Evolutionary conservation across 2,113 vertebrate species (phyloP).

Genomic region (Apus apus): DNA sequence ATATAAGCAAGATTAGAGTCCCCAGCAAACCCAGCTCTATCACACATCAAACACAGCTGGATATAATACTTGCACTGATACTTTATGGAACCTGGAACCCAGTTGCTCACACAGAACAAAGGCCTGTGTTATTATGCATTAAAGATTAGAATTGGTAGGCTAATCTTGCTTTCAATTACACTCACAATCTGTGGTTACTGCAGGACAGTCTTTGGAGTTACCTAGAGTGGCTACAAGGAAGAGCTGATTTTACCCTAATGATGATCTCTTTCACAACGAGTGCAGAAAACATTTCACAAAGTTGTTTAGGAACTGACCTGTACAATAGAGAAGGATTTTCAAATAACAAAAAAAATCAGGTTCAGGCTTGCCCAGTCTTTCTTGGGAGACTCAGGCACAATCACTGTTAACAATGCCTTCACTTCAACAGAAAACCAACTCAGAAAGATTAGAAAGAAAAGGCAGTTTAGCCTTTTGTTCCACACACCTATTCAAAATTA

Average conservation of each 20-base stretch:
- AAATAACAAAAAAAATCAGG: not conserved
- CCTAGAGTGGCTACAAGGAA: not conserved
- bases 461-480: slow-evolving; percentile 38
- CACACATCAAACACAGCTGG: not conserved
- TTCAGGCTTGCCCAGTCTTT: not conserved
- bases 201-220: not conserved
- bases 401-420: slow-evolving; percentile 11
- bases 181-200: not conserved
- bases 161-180: not conserved
- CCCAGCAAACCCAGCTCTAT: not conserved
- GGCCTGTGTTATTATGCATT: not conserved
- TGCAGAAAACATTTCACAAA: not conserved
- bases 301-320: not conserved
- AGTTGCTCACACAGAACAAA: not conserved
- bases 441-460: not conserved
- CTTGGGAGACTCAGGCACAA: not conserved
- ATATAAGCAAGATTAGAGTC: not conserved
- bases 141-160: not conserved
- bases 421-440: not conserved
- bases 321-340: not conserved
- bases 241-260: not conserved
- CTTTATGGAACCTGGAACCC: not conserved
- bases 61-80: not conserved
- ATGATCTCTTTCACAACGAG: not conserved
- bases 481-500: slow-evolving; percentile 18